phyloP scores from a whole-genome alignment of 2,888 invertebrate genomes.

The Metalampra italica region DNA sequence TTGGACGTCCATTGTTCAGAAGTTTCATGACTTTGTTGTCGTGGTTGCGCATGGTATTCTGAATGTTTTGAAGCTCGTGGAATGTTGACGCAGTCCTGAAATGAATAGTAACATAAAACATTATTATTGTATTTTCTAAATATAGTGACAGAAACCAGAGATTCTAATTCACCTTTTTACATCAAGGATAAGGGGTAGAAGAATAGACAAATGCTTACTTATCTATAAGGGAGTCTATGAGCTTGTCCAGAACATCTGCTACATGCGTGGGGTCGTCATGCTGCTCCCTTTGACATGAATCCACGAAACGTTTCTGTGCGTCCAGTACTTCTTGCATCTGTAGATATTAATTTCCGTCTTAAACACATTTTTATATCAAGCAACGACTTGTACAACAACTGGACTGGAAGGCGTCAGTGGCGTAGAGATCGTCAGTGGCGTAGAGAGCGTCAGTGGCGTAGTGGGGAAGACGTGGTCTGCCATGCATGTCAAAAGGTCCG shows the following conservation, averaged over 20 bases:
- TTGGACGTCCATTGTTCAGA: constrained; percentile 43
- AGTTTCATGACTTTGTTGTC: constrained; percentile 60
- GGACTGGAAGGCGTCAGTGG: too few relatives aligned
- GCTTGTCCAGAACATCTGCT: constrained; percentile 79
- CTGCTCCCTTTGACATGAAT: constrained; percentile 82
- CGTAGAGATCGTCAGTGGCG: too few relatives aligned
- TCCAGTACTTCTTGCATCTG: constrained; percentile 79
- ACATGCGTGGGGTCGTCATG: constrained; percentile 81
- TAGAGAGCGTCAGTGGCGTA: too few relatives aligned
- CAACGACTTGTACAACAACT: too few relatives aligned
- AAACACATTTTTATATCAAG: too few relatives aligned
- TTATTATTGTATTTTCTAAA: neutral
- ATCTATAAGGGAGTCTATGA: constrained; percentile 80
- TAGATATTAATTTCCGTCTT: neutral
- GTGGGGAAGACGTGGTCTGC: too few relatives aligned
- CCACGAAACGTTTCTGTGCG: constrained; percentile 81
- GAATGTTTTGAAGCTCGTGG: constrained; percentile 76
- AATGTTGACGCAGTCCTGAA: constrained; percentile 74
- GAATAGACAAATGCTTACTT: constrained; percentile 60
- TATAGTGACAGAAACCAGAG: too few relatives aligned
- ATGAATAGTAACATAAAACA: constrained; percentile 24
- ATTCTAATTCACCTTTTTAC: too few relatives aligned
- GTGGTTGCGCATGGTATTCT: constrained; percentile 65
- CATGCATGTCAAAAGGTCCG: too few relatives aligned
- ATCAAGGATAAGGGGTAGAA: too few relatives aligned